Evolutionary conservation across 1,140 invertebrate genomes (phyloP), one percentile per base, ranked within the genome.

Genomic region (Platyscapa corneri): DNA sequence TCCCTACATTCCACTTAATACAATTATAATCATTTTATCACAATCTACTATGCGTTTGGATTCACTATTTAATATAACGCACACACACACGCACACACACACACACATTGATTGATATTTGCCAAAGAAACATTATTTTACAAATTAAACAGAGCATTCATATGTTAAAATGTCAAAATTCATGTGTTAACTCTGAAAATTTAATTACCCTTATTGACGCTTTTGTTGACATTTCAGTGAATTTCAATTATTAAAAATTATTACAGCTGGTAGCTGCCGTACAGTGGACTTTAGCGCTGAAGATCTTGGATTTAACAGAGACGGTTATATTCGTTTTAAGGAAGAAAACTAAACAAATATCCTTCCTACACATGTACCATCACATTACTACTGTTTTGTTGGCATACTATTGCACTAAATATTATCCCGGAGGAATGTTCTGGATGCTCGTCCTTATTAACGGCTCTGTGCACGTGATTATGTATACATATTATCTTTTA

Each of bases 331-430:
- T 96, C 89, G 91, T 96, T 27, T 88, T 96, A 46, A 92, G 96
- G 49, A 96, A 96, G 90, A 96, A 96, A 89, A 91, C 94, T 30
- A 94, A 94, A 32, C 96, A 96, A 91, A 94, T 96, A 10, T 95
- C 95, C 1, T 95, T 94, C 88, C 92, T 96, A 8, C 96, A 96
- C 86, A 89, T 96, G 3, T 96, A 96, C 86, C 95, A 96, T 91
- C 96, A 96, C 87, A 90, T 94, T 65, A 95, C 94, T 79, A 95
- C 95, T 78, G 89, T 95, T 60, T 78, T 93, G 6, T 91, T 96
- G 3, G 94, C 95, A 89, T 97, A 96, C 95, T 93, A 95, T 32
- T 95, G 93, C 8, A 92, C 94, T 12, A 96, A 95, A 90, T 84
- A 87, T 18, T 14, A 84, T 56, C 42, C 82, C 84, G 91, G 89